Evolutionary conservation across 2,888 invertebrate species (phyloP).

Genomic region (Pemphredon lugubris): DNA sequence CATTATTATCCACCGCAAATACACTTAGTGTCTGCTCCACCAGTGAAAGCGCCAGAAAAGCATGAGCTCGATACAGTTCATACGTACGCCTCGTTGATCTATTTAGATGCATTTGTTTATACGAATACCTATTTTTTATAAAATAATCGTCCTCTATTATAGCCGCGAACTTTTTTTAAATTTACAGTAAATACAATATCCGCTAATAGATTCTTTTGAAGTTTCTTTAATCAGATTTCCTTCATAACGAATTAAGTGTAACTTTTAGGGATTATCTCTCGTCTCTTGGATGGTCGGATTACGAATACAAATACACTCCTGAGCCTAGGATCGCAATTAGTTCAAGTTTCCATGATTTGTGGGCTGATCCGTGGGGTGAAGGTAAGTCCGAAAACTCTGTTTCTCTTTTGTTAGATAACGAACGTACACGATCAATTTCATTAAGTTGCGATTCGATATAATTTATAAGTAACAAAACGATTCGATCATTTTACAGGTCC

Average conservation of each 20-base stretch:
- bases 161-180: background rate
- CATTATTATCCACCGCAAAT: slow-evolving; percentile 68
- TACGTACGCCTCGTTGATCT: slow-evolving; percentile 48
- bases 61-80: slow-evolving; percentile 62
- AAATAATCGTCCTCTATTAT: background rate
- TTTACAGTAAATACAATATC: background rate
- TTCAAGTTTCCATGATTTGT: slow-evolving; percentile 30
- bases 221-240: background rate
- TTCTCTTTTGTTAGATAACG: too few species aligned
- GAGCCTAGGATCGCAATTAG: slow-evolving; percentile 56
- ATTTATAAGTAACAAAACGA: too few species aligned
- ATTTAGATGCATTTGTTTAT: background rate
- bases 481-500: too few species aligned
- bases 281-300: slow-evolving; percentile 63
- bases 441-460: background rate
- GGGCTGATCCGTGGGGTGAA: slow-evolving; percentile 27
- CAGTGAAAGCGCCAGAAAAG: slow-evolving; percentile 59
- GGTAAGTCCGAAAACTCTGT: too few species aligned
- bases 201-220: background rate
- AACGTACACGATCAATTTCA: too few species aligned
- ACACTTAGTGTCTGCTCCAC: slow-evolving; percentile 28
- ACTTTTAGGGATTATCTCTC: slow-evolving; percentile 60
- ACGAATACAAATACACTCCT: slow-evolving; percentile 60
- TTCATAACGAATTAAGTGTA: background rate
- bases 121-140: too few species aligned